Conservation (phyloP, 2,113 vertebrate species). For the Megaceryle maxima region DNA sequence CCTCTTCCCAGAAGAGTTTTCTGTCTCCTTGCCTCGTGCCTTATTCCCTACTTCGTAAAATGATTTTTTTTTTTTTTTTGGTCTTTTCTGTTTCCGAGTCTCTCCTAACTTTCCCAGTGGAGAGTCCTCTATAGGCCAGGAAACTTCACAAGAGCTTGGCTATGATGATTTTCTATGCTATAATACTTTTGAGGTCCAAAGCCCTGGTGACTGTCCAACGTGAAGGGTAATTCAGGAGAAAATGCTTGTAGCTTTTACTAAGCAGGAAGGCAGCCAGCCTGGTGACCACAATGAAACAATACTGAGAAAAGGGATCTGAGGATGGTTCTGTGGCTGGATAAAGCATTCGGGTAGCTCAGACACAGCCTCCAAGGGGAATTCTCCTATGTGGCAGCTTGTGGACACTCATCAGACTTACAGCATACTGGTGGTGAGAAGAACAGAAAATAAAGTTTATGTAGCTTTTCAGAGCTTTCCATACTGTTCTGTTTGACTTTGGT, state of each 20-base stretch:
- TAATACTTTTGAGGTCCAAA: slow-evolving; percentile 1
- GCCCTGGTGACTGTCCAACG: neutral
- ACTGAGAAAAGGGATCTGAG: neutral
- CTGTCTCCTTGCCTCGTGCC: neutral
- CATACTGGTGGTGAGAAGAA: neutral
- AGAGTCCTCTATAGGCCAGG: slow-evolving; percentile 24
- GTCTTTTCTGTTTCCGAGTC: neutral
- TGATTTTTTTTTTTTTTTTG: neutral
- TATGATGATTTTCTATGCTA: neutral
- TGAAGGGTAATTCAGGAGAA: slow-evolving; percentile 5
- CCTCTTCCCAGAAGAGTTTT: neutral
- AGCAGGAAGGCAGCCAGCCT: neutral
- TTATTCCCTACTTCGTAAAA: neutral
- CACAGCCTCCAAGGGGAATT: neutral
- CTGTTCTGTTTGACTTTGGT: neutral
- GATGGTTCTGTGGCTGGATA: neutral
- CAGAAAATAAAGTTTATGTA: neutral
- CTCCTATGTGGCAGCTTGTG: neutral
- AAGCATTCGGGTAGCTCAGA: neutral
- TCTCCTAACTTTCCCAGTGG: neutral
- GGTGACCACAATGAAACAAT: neutral
- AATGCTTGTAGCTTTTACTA: neutral
- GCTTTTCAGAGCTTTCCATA: neutral
- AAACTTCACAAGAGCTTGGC: slow-evolving; percentile 20
- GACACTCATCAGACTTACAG: neutral